phyloP scores from a whole-genome alignment of 1,140 invertebrate species.

The Chironomus striatipennis region DNA sequence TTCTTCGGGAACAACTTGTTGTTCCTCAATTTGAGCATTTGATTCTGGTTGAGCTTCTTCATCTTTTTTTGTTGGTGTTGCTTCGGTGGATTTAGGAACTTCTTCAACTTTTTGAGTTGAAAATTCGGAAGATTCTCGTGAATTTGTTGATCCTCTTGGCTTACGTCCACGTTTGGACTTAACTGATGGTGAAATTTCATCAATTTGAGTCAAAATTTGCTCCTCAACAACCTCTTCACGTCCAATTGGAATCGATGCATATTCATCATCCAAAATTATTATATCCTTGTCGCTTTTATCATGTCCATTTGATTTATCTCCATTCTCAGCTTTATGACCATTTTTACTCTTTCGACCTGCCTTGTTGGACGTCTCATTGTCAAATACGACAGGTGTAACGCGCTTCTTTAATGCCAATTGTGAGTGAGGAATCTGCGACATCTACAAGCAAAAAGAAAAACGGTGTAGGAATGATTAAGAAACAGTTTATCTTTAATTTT shows the following conservation, averaged over 20 bases:
- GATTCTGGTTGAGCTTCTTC: neutral
- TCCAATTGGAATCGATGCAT: neutral
- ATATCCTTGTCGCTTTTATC: neutral
- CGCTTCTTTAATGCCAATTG: conserved; percentile 16
- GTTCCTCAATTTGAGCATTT: neutral
- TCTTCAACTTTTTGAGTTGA: neutral
- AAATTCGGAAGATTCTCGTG: neutral
- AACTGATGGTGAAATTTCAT: neutral
- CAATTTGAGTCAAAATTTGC: neutral
- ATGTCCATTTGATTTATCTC: neutral
- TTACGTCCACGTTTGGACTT: neutral
- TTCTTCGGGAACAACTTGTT: neutral
- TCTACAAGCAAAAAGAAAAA: neutral
- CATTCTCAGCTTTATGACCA: neutral
- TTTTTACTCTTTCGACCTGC: neutral
- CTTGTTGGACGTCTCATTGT: neutral
- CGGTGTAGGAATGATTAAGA: neutral
- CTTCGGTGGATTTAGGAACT: neutral
- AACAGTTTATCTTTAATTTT: no score
- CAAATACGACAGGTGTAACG: neutral
- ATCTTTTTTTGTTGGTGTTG: neutral
- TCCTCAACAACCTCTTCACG: neutral
- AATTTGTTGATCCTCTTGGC: neutral
- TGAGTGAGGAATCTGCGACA: conserved; percentile 2
- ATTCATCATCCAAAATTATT: neutral